A percentile compares a stretch with the other conserved stretches of the same genome.
Conservation (phyloP, 2,797 vertebrate species). For the Xiphophorus birchmanni region DNA sequence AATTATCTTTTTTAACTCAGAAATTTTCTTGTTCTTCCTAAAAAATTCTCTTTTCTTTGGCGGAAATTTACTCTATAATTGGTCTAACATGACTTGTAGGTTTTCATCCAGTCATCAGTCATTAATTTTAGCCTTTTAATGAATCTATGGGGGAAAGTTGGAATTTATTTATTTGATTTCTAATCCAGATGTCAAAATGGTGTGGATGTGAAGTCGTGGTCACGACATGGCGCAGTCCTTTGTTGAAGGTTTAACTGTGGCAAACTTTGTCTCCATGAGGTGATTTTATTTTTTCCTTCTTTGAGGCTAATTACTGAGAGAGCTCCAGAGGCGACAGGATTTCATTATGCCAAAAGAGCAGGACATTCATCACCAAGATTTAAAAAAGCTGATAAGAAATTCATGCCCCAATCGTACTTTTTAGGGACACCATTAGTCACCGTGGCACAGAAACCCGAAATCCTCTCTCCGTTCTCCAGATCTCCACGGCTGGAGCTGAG, state of each 20-base stretch:
- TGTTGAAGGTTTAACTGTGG: neutral
- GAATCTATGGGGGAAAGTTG: too few relatives aligned
- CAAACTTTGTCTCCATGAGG: slow-evolving; percentile 40
- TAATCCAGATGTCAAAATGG: too few relatives aligned
- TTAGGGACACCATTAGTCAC: slow-evolving; percentile 64
- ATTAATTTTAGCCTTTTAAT: too few relatives aligned
- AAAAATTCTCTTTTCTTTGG: too few relatives aligned
- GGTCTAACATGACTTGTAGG: too few relatives aligned
- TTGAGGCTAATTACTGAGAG: slow-evolving; percentile 57
- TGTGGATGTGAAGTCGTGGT: neutral
- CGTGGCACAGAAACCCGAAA: slow-evolving; percentile 34
- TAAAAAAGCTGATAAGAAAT: slow-evolving; percentile 64
- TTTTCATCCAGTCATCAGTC: too few relatives aligned
- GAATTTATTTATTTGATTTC: too few relatives aligned
- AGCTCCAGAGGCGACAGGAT: slow-evolving; percentile 51
- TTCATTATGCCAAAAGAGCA: slow-evolving; percentile 63
- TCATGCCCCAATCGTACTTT: slow-evolving; percentile 65
- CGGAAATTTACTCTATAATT: too few relatives aligned
- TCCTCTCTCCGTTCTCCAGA: slow-evolving; percentile 11
- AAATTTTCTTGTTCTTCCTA: too few relatives aligned
- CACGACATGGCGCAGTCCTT: neutral
- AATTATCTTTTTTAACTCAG: too few relatives aligned
- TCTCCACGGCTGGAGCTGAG: neutral
- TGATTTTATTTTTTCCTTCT: slow-evolving; percentile 49
- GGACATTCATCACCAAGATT: slow-evolving; percentile 68